Base-by-base conservation (phyloP, 1,140 invertebrate genomes). In the Mya arenaria region DNA sequence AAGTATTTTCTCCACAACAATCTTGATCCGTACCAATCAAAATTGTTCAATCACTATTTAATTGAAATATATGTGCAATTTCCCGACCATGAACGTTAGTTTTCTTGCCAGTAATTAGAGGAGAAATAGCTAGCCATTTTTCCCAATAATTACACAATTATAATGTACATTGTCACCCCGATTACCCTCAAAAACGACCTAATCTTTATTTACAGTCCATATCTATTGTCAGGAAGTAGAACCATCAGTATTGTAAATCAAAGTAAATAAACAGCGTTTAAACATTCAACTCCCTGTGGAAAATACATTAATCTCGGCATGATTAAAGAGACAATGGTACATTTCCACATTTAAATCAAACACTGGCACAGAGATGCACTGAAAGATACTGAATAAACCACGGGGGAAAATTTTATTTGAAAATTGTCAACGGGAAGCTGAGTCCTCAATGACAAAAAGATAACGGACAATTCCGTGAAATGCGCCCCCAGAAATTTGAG, bases 211-310 rank as follows among this genome's bases (percentile, higher is more conserved):
- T 44, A 41, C 72, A 19, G 62, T 32, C 41, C 62, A 37, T 41
- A 36, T 39, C 62, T 44, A 66, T 78, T 68, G 75, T 68, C 36
- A 44, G 52, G 60, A 28, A 36, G 23, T 41, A 78, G 19, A 4
- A 58, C 10, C 23, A 78, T 78, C 68, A 23, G n/a, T n/a, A 19
- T 23, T 37, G 25, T 74, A 60, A 82, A 82, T 72, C 69, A 68
- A 34, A 23, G 68, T 60, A 74, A 82, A 82, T 74, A 83, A 68
- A 68, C 32, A 83, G 62, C 32, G 28, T 55, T 65, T 66, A 66
- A 78, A 41, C 15, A 30, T 37, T 58, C 44, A 28, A 4, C 28
- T 56, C 72, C 72, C 15, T 25, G 17, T 37, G 56, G 72, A 63
- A 28, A 36, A 34, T 62, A 58, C 69, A 78, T 78, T 52, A 65